phyloP scores from a whole-genome alignment of 2,797 vertebrate species.

The Knipowitschia caucasica region DNA sequence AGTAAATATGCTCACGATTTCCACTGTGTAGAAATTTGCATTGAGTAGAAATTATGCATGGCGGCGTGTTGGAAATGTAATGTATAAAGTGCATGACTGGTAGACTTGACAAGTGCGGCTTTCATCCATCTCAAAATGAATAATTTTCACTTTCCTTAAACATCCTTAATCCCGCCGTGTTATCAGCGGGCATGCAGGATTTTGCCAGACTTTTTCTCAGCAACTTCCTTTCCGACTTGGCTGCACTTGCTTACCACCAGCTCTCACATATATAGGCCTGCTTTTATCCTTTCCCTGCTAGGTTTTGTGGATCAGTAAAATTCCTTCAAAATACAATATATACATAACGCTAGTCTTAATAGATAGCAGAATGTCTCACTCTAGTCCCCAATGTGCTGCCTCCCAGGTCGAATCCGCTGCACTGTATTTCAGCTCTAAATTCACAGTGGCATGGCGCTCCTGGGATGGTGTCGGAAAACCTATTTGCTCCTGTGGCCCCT shows the following conservation, averaged over 20 bases:
- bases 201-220: slow-evolving; percentile 74
- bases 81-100: slow-evolving; percentile 82
- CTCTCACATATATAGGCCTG: slow-evolving; percentile 61
- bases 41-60: slow-evolving; percentile 79
- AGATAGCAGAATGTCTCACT: slow-evolving; percentile 76
- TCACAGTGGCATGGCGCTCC: slow-evolving; percentile 64
- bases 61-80: slow-evolving; percentile 78
- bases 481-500: slow-evolving; percentile 58
- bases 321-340: slow-evolving; percentile 77
- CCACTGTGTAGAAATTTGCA: slow-evolving; percentile 76
- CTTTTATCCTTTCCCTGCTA: slow-evolving; percentile 71
- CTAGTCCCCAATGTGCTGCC: slow-evolving; percentile 67
- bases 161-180: slow-evolving; percentile 82
- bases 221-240: slow-evolving; percentile 70
- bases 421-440: slow-evolving; percentile 71
- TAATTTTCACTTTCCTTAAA: slow-evolving; percentile 84
- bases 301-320: slow-evolving; percentile 81
- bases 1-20: slow-evolving; percentile 73
- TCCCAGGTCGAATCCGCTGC: slow-evolving; percentile 72
- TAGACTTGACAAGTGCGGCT: slow-evolving; percentile 83
- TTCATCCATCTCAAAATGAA: slow-evolving; percentile 85
- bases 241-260: slow-evolving; percentile 70
- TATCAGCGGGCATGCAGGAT: slow-evolving; percentile 81
- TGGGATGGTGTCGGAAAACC: slow-evolving; percentile 56
- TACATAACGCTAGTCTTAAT: slow-evolving; percentile 71